Base-by-base conservation (phyloP, 2,888 invertebrate species). In the Baronia brevicornis region DNA sequence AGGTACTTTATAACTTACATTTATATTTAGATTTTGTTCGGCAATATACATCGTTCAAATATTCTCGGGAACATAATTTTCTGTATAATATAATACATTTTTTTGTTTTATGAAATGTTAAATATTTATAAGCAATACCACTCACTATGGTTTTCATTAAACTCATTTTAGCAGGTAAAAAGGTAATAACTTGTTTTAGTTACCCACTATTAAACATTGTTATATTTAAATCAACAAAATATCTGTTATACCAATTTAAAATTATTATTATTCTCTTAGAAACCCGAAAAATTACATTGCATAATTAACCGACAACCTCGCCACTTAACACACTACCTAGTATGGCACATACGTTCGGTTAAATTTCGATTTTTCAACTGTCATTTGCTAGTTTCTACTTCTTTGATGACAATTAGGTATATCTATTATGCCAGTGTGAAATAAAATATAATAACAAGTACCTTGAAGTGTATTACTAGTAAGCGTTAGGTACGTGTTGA, bases 1-100 rank as follows among this genome's bases (percentile, higher is more conserved):
- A 12, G n/a, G 6, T 22, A 24, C 8, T 32, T 32, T 31, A 22
- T 33, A 48, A 88, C 90, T 88, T 84, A 91, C 91, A 91, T 79
- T 87, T 85, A 71, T 90, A 91, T 77, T 90, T 90, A 37, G 87
- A 72, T 73, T 88, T 90, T 9, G 89, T 88, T 53, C 85, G 79
- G 50, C 86, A 79, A 63, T 91, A 91, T 2, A 91, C 89, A 57
- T 88, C 87, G 49, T 86, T 80, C 33, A 86, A 55, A 34, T 84
- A 55, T 43, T 85, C 79, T 20, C 73, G 69, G 9, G 79, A 75
- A 6, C 84, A 79, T 54, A 62, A 70, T 32, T 48, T 51, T 42
- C 62, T 67, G 5, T 37, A 36, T 24, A 47, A 20, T 35, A 48
- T 18, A 37, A 44, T 37, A 38, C 29, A 47, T 33, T 48, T 62